phyloP scores from a whole-genome alignment of 2,113 vertebrate species.

The Psettodes erumei region DNA sequence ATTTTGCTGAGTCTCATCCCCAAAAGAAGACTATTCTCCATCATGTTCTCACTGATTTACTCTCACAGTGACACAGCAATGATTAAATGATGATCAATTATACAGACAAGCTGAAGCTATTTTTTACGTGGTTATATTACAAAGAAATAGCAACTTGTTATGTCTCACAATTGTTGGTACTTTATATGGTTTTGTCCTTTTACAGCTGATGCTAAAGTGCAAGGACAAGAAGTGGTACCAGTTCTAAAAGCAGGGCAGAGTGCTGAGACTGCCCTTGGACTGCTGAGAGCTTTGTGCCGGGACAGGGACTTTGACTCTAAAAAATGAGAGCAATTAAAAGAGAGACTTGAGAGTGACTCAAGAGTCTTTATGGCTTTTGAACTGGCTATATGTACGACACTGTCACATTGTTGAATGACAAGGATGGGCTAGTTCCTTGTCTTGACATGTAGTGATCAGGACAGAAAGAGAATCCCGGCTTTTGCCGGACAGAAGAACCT shows the following conservation, averaged over 20 bases:
- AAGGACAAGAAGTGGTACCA: slow-evolving; percentile 99
- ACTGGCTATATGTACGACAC: slow-evolving; percentile 57
- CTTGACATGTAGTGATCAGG: slow-evolving; percentile 50
- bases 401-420: slow-evolving; percentile 57
- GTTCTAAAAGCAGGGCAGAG: slow-evolving; percentile 85
- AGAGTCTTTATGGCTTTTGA: slow-evolving; percentile 67
- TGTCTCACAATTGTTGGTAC: neutral
- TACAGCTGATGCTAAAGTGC: slow-evolving; percentile 97
- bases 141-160: neutral
- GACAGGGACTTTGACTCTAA: slow-evolving; percentile 77
- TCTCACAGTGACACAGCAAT: neutral
- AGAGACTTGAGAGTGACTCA: slow-evolving; percentile 67
- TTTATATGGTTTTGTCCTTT: slow-evolving; percentile 47
- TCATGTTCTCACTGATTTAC: neutral
- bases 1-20: too few species aligned
- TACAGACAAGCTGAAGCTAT: neutral
- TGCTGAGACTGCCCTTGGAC: slow-evolving; percentile 64
- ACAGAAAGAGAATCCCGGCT: slow-evolving; percentile 40
- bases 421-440: slow-evolving; percentile 54
- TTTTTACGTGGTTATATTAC: neutral
- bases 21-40: too few species aligned
- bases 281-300: slow-evolving; percentile 75
- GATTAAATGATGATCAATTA: neutral
- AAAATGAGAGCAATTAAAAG: slow-evolving; percentile 59
- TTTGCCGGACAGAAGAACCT: slow-evolving; percentile 31